Percentiles rank a stretch among this genome's conserved stretches.
Evolutionary conservation across 2,113 vertebrate genomes (phyloP).

Genomic region (Tachysurus fulvidraco): DNA sequence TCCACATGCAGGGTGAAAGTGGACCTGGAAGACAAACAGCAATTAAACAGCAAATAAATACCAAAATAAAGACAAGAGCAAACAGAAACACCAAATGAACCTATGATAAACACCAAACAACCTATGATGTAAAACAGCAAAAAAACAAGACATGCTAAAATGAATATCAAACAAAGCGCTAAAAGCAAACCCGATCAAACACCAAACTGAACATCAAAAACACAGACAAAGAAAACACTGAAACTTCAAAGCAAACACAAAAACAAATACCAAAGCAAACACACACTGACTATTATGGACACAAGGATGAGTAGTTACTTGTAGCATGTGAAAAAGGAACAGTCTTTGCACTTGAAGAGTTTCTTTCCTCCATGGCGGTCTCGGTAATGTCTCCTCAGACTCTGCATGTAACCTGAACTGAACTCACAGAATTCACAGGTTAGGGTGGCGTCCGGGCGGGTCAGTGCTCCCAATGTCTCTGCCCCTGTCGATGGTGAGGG

Average conservation of each 20-base stretch:
- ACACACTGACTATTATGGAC: neutral
- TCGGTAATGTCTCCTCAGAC: constrained; percentile 94
- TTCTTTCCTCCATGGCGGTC: constrained; percentile 97
- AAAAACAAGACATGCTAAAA: neutral
- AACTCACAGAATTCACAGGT: constrained; percentile 99
- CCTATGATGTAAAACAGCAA: too few relatives aligned
- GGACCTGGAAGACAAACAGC: constrained; percentile 76
- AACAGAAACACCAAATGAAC: neutral
- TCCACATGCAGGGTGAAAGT: constrained; percentile 95
- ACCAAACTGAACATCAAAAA: neutral
- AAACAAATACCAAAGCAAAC: neutral
- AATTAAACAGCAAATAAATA: neutral
- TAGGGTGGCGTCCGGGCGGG: constrained; percentile 77
- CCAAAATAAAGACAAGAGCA: neutral
- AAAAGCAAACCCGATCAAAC: neutral
- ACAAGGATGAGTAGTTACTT: constrained; percentile 75
- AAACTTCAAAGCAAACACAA: neutral
- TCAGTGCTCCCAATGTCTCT: constrained; percentile 59
- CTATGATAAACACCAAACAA: neutral
- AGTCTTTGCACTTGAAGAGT: constrained; percentile 99
- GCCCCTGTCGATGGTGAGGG: constrained; percentile 61
- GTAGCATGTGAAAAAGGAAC: constrained; percentile 96
- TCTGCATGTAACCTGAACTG: constrained; percentile 98
- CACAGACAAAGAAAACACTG: neutral
- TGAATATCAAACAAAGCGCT: neutral